phyloP scores from a whole-genome alignment of 2,888 invertebrate species.

The Drosophila tanythrix region DNA sequence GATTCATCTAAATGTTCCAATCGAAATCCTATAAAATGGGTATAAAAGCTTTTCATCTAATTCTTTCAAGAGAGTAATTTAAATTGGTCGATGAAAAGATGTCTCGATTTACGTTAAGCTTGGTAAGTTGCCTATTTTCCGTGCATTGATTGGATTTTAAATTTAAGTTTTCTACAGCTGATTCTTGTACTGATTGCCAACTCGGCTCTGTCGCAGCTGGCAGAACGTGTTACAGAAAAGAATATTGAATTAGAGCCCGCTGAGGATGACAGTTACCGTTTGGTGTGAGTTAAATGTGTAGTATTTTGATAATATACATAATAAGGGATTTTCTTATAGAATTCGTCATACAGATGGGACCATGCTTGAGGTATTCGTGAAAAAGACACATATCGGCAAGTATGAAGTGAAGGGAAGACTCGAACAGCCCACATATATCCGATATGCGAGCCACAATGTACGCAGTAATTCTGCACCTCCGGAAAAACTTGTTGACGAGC shows the following conservation, averaged over 20 bases:
- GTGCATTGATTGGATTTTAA: background rate
- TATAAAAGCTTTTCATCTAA: background rate
- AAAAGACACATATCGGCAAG: background rate
- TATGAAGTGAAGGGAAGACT: slow-evolving; percentile 4
- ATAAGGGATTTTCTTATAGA: background rate
- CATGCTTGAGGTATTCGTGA: slow-evolving; percentile 1
- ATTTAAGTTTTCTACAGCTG: slow-evolving; percentile 1
- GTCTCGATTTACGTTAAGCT: slow-evolving; percentile 4
- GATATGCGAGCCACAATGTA: background rate
- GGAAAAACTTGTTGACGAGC: background rate
- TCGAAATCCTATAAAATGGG: slow-evolving; percentile 19
- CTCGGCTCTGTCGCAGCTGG: slow-evolving; percentile 2
- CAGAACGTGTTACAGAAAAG: background rate
- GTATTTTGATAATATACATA: background rate
- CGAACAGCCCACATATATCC: background rate
- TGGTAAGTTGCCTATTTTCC: slow-evolving; percentile 9
- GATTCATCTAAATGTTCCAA: slow-evolving; percentile 17
- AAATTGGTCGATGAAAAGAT: slow-evolving; percentile 2
- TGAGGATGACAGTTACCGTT: background rate
- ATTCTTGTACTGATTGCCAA: slow-evolving; percentile 3
- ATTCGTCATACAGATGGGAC: slow-evolving; percentile 16
- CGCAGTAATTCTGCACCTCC: background rate
- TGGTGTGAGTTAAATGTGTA: slow-evolving; percentile 1
- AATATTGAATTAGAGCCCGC: background rate
- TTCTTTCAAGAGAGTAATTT: background rate